Evolutionary conservation across 2,113 vertebrate genomes (phyloP).

Genomic region (Bubalus kerabau): DNA sequence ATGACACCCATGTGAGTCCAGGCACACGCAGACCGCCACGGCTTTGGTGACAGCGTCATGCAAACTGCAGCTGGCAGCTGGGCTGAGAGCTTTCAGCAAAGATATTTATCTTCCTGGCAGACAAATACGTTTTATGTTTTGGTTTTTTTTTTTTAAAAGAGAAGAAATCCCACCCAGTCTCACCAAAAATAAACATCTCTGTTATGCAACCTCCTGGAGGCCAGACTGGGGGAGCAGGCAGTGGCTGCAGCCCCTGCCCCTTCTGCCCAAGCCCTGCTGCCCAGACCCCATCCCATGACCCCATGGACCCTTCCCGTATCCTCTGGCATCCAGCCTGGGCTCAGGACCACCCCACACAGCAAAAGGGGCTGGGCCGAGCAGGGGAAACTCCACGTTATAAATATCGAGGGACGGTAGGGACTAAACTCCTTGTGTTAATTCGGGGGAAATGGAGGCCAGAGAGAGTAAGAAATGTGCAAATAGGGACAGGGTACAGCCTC

Average conservation of each 20-base stretch:
- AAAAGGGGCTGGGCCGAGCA: background rate
- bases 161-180: conserved; percentile 64
- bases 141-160: background rate
- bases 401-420: background rate
- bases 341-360: background rate
- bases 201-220: conserved; percentile 41
- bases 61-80: conserved; percentile 35
- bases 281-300: background rate
- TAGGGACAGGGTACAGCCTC: background rate
- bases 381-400: background rate
- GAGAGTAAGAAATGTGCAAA: background rate
- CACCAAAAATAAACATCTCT: conserved; percentile 38
- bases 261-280: background rate
- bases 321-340: background rate
- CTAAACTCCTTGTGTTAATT: background rate
- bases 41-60: background rate
- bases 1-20: background rate
- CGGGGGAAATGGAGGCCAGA: background rate
- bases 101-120: conserved; percentile 45
- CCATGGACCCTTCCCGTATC: rapidly evolving
- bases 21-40: rapidly evolving
- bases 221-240: background rate
- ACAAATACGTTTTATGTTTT: conserved; percentile 58
- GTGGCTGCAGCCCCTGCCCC: background rate
- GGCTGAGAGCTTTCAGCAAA: conserved; percentile 57